Conservation (phyloP, 2,113 vertebrate species). For the Struthio camelus region DNA sequence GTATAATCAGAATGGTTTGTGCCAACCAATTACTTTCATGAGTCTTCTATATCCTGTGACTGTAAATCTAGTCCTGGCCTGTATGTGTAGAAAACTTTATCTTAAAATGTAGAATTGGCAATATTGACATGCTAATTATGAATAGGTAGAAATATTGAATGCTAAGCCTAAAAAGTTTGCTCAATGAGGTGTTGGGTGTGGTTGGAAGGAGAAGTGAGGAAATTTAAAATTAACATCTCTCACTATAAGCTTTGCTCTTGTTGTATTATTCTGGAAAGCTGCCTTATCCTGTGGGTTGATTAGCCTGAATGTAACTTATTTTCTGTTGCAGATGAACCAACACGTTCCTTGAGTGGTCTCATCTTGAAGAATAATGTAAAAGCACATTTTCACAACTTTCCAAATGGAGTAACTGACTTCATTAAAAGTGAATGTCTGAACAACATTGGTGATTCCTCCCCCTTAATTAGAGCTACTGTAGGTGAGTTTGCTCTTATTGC, state of each 20-base stretch:
- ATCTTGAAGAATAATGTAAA: conserved; percentile 99
- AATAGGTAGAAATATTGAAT: neutral
- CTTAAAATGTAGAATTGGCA: neutral
- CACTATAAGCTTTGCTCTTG: neutral
- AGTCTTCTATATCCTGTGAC: neutral
- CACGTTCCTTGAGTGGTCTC: conserved; percentile 94
- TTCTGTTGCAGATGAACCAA: conserved; percentile 90
- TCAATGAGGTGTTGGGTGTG: neutral
- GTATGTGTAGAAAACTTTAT: neutral
- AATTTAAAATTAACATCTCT: neutral
- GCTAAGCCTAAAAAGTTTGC: neutral
- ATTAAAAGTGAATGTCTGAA: conserved; percentile 97
- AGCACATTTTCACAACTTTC: conserved; percentile 97
- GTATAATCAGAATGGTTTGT: neutral
- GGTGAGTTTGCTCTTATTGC: conserved; percentile 78
- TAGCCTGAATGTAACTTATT: neutral
- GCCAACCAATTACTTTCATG: neutral
- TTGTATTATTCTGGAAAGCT: neutral
- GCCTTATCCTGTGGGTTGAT: neutral
- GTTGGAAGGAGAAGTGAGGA: neutral
- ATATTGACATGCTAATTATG: neutral
- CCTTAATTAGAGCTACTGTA: conserved; percentile 95
- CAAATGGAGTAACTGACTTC: conserved; percentile 93
- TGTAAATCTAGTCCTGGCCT: neutral
- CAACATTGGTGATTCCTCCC: conserved; percentile 95